Evolutionary conservation across 2,888 invertebrate genomes (phyloP), one percentile per base, ranked within the genome.

Genomic region (Scaptomyza tumidula): DNA sequence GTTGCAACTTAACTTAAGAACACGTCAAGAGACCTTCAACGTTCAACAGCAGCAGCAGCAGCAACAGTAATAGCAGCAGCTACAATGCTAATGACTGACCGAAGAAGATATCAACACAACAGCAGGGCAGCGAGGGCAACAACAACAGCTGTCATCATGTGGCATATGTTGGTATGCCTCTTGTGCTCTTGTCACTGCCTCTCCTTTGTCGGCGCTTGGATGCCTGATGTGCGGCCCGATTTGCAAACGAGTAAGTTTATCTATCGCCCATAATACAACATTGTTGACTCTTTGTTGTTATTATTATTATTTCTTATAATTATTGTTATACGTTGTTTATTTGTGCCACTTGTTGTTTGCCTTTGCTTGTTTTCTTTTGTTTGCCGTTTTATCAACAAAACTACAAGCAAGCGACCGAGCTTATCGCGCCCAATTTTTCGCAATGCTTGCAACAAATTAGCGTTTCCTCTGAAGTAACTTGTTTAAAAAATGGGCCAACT

Each of bases 171-270:
- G 14, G 35, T 48, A 54, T 39, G 39, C 57, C 16, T 58, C 13
- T 35, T 62, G 53, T 44, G 44, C 56, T 19, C 49, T 11, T 13
- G 19, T 27, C 16, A 67, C 35, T n/a, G 57, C 46, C 19, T 72
- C 29, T 41, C 11, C 7, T 11, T 16, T 24, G 71, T 49, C 49
- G 16, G 5, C 39, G 90, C 90, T 67, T 91, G 91, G 91, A 89
- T 91, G 87, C 91, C 91, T 72, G 91, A 91, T 82, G 85, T 91
- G 69, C 90, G 88, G 53, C 90, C 91, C 63, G 91, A 91, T 82
- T 78, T 90, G 75, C 89, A 88, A 76, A 88, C 89, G 56, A 91
- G 91, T 91, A 90, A 83, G 90, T 89, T 69, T 27, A 24, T n/a
- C 24, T 24, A 7, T n/a, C 24, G 50, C 57, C 13, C 29, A 56